Base-by-base conservation (phyloP, 2,888 invertebrate genomes). In the Digitonthophagus gazella region DNA sequence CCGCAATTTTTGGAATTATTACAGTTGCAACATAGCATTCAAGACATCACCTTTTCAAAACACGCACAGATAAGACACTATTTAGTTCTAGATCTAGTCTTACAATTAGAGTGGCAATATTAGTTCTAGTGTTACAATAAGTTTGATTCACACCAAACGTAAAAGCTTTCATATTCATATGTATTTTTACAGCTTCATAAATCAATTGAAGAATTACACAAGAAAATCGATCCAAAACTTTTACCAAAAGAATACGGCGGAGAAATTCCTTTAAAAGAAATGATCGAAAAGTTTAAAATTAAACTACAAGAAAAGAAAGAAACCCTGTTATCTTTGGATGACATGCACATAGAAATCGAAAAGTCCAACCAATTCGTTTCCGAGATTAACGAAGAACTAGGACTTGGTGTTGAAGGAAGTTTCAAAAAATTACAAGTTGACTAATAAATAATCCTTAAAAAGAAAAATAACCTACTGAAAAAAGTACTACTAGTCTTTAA, bases 181-280 rank as follows among this genome's bases (percentile, higher is more conserved):
- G n/a, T 70, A 74, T 57, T 67, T 69, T 83, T 82, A 20, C 83
- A 92, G 91, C 88, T 94, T 71, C 92, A 94, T 80, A 90, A 91
- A 77, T 88, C 86, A 20, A 80, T 91, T 18, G 90, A 91, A 4
- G 91, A 92, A n/a, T 82, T 95, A 44, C 88, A 88, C 73, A 86
- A 89, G 57, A 87, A 89, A 75, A 86, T 95, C 4, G 89, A 93
- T 79, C 87, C 89, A 18, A 87, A 89, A 70, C 91, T 95, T 76
- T 82, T 96, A 72, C 95, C 95, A 0, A 90, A 91, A 80, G 95
- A 96, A 82, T 95, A 95, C 78, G 95, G 95, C 5, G 95, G 95
- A n/a, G 89, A 89, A 15, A 87, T 93, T 15, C 92, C 95, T 15
- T 83, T 94, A 66, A 85, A 85, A 20, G 92, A 93, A 66, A 94